These are phyloP conservation scores for Apotomis betuletana DNA, from an alignment of 2,888 invertebrate genomes.

Conservation along the genomic window DNA sequence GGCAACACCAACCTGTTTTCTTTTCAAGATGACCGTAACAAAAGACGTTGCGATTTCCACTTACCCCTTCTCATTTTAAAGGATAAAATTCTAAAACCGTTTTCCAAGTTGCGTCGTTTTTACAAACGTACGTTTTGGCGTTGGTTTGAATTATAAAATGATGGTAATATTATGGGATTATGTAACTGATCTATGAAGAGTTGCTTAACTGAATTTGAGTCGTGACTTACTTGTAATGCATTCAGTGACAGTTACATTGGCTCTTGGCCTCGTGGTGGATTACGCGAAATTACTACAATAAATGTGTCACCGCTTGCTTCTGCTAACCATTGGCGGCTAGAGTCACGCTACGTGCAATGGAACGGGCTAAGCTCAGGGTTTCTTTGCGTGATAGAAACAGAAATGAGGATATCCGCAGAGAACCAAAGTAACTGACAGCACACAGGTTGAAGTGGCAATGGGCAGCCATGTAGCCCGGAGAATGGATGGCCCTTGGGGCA, in stretches of 20 bases:
- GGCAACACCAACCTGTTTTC: constrained; percentile 43
- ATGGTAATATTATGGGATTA: constrained; percentile 53
- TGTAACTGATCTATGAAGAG: constrained; percentile 46
- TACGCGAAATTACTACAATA: constrained; percentile 30
- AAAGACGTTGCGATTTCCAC: not conserved
- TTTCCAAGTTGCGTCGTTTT: not conserved
- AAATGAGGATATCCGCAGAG: too few relatives aligned
- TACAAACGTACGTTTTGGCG: constrained; percentile 14
- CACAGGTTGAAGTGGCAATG: too few relatives aligned
- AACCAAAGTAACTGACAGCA: too few relatives aligned
- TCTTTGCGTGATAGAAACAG: too few relatives aligned
- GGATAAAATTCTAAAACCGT: constrained; percentile 17
- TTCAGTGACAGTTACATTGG: constrained; percentile 29
- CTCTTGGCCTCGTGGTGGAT: constrained; percentile 28
- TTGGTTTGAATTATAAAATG: constrained; percentile 61
- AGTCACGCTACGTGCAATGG: too few relatives aligned
- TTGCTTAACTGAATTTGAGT: constrained; percentile 36
- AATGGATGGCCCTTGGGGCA: too few relatives aligned
- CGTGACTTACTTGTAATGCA: constrained; percentile 42
- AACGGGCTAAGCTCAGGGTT: too few relatives aligned
- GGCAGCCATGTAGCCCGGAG: too few relatives aligned
- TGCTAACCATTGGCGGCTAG: not conserved
- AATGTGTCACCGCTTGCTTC: not conserved
- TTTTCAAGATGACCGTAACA: not conserved
- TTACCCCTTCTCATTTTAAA: not conserved